Base-by-base conservation (phyloP, 1,140 invertebrate species). In the Eriosoma lanigerum region DNA sequence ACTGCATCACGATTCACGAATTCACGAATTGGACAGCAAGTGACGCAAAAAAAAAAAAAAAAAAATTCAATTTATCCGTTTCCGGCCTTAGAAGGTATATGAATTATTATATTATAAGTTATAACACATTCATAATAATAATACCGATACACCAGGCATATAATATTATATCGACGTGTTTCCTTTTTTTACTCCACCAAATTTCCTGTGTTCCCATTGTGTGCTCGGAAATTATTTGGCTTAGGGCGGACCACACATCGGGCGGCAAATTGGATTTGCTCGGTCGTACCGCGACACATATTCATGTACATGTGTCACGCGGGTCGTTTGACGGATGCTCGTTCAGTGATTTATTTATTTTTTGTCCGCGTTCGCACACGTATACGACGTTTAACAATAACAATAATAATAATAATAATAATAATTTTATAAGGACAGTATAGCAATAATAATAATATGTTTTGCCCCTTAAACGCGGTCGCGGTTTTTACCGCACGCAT, bases 31-130 rank as follows among this genome's bases (percentile, higher is more conserved):
- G 46, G 17, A n/a, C 24, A 9, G 68, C 26, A 48, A 21, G 50
- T 54, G 50, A 73, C 50, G 70, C 70, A 56, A 73, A 73, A 38
- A 38, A 38, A 38, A 38, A 38, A 38, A 38, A 38, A 38, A 38
- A 38, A 38, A 38, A 50, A 73, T 73, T 73, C 70, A 50, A 73
- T 73, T 73, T 52, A 29, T 52, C 70, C 46, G 70, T 73, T 73
- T 73, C 70, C 70, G 70, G 70, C 24, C 15, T 52, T 13, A 24
- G 44, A 29, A 13, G 21, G 6, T 38, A 19, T 26, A n/a, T 1
- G 13, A 19, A n/a, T 29, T 32, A 62, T 32, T 62, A 17, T 38
- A 64, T 64, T 32, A 10, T 24, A 48, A 50, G 9, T 13, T 19
- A 52, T 26, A 44, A n/a, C 0, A 13, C 66, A 44, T 44, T 38